A percentile compares a stretch with the other conserved stretches of the same genome.
Conservation (phyloP, 2,888 invertebrate genomes). For the Byasa hedistus region DNA sequence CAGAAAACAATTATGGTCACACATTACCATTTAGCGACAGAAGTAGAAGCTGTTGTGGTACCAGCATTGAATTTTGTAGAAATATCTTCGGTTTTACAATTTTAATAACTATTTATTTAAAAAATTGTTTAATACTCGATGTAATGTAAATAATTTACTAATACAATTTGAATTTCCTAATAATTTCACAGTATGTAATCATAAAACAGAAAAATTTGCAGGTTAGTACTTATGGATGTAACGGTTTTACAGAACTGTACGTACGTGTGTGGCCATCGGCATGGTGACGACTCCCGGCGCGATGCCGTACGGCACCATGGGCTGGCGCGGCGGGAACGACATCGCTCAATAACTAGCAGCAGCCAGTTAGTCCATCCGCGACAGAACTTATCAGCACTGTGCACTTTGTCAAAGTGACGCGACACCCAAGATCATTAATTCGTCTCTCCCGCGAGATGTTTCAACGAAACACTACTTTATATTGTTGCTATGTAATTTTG, state of each 20-base stretch:
- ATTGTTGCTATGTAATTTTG: no score
- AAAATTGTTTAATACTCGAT: no score
- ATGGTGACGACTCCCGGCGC: constrained; percentile 87
- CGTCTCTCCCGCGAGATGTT: constrained; percentile 3
- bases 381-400: constrained; percentile 32
- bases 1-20: no score
- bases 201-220: no score
- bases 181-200: no score
- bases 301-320: constrained; percentile 87
- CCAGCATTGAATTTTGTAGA: no score
- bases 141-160: no score
- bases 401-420: constrained; percentile 34
- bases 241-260: constrained; percentile 45
- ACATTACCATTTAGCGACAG: no score
- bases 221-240: background rate
- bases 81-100: no score
- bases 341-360: constrained; percentile 66
- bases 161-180: no score
- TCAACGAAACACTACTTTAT: constrained; percentile 3
- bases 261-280: constrained; percentile 87
- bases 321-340: constrained; percentile 94
- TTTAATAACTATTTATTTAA: no score
- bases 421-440: constrained; percentile 24
- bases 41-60: no score
- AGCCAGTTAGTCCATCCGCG: constrained; percentile 33